Conservation (phyloP, 2,113 vertebrate genomes). For the Isichthys henryi region DNA sequence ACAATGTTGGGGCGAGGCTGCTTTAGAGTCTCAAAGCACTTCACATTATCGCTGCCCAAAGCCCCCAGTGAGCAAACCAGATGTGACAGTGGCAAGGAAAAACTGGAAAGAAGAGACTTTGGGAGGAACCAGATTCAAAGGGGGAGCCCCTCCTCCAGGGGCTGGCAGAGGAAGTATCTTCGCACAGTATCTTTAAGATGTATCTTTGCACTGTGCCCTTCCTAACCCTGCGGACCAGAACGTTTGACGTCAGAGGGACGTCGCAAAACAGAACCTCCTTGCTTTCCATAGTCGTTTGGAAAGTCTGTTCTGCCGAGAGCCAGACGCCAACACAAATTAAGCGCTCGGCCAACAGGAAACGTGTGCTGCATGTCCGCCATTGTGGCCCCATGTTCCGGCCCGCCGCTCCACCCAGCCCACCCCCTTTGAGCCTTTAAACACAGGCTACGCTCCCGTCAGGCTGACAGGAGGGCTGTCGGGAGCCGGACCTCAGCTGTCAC, state of each 20-base stretch:
- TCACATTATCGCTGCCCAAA: no score
- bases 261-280: neutral
- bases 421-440: neutral
- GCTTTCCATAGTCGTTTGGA: neutral
- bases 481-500: constrained; percentile 47
- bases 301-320: neutral
- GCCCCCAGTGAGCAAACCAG: no score
- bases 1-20: neutral
- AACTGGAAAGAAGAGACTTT: no score
- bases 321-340: neutral
- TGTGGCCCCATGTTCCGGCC: neutral
- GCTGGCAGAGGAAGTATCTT: no score
- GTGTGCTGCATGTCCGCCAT: neutral
- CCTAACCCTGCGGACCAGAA: neutral
- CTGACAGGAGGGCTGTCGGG: constrained; percentile 4
- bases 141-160: no score
- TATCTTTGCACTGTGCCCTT: neutral
- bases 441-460: neutral
- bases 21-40: neutral
- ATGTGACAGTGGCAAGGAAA: no score
- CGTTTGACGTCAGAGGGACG: neutral
- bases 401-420: neutral
- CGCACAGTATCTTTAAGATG: neutral
- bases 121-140: no score
- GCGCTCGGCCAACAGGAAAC: neutral